Evolutionary conservation across 2,797 vertebrate species (phyloP).

Genomic region (Pseudocheirus occidentalis): DNA sequence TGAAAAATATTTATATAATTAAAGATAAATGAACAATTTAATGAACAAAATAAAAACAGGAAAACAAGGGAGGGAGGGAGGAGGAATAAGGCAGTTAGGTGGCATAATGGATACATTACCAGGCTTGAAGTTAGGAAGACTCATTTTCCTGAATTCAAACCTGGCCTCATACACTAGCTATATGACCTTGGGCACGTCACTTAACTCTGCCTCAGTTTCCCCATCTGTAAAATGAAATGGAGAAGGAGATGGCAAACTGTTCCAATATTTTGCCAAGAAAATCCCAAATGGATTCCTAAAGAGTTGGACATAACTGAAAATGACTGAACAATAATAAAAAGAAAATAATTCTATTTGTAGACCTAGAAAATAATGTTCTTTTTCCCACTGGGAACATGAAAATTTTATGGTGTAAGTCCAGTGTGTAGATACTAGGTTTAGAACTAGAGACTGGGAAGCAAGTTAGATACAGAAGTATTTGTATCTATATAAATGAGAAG

Average conservation of each 20-base stretch:
- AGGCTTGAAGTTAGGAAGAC: not conserved
- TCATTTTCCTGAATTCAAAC: not conserved
- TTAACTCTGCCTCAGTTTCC: not conserved
- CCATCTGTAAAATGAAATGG: not conserved
- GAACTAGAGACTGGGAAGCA: not conserved
- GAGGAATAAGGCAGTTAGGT: not conserved
- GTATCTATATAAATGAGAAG: not conserved
- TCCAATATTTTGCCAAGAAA: not conserved
- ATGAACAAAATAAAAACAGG: not conserved
- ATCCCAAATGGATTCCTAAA: not conserved
- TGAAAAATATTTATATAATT: not conserved
- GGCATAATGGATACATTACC: not conserved
- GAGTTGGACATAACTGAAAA: not conserved
- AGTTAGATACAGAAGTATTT: not conserved
- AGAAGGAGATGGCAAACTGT: not conserved
- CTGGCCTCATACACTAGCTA: not conserved
- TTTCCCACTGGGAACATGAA: not conserved
- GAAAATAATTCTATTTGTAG: not conserved
- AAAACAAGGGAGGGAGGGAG: not conserved
- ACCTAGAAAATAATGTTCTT: not conserved
- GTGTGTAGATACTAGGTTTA: not conserved
- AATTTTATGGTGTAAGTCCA: not conserved
- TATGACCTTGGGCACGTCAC: not conserved
- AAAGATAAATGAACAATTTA: not conserved
- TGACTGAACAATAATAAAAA: not conserved